Percentiles rank a stretch among this genome's conserved stretches.
phyloP scores from a whole-genome alignment of 2,888 invertebrate species.

The Phortica okadai region DNA sequence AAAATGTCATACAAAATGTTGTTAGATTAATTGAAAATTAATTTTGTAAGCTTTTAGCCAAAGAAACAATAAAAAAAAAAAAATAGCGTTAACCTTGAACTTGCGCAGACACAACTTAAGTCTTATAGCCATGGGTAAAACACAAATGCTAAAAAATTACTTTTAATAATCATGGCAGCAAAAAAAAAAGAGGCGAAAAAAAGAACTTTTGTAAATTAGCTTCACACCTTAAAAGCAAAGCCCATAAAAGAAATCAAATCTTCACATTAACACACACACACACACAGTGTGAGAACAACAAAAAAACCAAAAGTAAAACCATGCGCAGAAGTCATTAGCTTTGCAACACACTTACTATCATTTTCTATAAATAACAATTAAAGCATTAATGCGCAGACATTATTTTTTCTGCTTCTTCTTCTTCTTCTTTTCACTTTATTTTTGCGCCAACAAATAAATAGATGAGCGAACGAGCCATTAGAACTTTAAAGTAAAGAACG shows the following conservation, averaged over 20 bases:
- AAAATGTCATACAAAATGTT: background rate
- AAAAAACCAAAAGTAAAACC: conserved; percentile 20
- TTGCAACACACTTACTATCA: conserved; percentile 65
- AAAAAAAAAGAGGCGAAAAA: background rate
- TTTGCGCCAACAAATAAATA: conserved; percentile 20
- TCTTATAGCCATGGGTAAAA: background rate
- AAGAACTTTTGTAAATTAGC: background rate
- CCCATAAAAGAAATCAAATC: conserved; percentile 11
- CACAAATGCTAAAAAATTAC: conserved; percentile 17
- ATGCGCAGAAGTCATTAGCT: conserved; percentile 60
- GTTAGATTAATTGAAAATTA: background rate
- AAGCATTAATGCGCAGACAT: conserved; percentile 36
- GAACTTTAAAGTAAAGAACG: conserved; percentile 39
- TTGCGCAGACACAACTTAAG: background rate
- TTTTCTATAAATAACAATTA: conserved; percentile 69
- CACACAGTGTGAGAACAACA: conserved; percentile 43
- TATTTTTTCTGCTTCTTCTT: background rate
- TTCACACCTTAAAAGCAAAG: conserved; percentile 25
- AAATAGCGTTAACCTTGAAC: conserved; percentile 23
- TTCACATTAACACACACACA: conserved; percentile 44
- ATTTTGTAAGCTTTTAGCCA: background rate
- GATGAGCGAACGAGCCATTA: conserved; percentile 40
- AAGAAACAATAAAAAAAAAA: background rate
- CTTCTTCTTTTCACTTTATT: background rate
- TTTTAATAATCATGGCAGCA: background rate